Evolutionary conservation across 2,888 invertebrate genomes (phyloP), one percentile per base, ranked within the genome.

Genomic region (Tyria jacobaeae): DNA sequence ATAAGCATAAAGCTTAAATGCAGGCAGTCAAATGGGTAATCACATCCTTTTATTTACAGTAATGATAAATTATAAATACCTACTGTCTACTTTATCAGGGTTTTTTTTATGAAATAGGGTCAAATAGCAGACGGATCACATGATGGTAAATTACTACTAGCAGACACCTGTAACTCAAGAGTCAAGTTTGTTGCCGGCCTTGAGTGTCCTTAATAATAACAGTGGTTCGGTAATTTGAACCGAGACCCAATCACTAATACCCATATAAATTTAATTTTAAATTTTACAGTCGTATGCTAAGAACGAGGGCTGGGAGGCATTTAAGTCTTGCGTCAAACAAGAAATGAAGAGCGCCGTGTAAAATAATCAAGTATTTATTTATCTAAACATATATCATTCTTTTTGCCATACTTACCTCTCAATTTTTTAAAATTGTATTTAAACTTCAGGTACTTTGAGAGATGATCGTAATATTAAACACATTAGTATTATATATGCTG

Each of bases 281-380:
- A 75, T 80, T 70, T 96, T 96, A 62, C 95, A 98, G 98, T 97
- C 98, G 0, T 97, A 96, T 80, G 96, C 97, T 41, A 97, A 97
- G 89, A 97, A 96, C 78, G 98, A 98, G 92, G 98, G 98, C 34
- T 98, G 98, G 98, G 97, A 98, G 73, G 97, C 97, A 7, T 99
- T 98, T 94, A 98, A 98, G 85, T 94, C 95, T 21, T 99, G 99
- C 86, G 95, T 99, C 53, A 97, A 97, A 82, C 97, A 97, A 86
- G 98, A 99, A 92, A 98, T 99, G 97, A 97, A 96, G 88, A 95
- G 96, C 54, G 93, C 95, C 5, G 94, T 95, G 44, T 95, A 91
- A 50, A 55, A 25, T 12, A 31, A 31, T 27, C n/a, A 52, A 4
- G 0, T 31, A 4, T 31, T 6, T 31, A 4, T 31, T 7, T 31